Conservation (phyloP, 2,888 invertebrate genomes). For the Stenodera caucasica region DNA sequence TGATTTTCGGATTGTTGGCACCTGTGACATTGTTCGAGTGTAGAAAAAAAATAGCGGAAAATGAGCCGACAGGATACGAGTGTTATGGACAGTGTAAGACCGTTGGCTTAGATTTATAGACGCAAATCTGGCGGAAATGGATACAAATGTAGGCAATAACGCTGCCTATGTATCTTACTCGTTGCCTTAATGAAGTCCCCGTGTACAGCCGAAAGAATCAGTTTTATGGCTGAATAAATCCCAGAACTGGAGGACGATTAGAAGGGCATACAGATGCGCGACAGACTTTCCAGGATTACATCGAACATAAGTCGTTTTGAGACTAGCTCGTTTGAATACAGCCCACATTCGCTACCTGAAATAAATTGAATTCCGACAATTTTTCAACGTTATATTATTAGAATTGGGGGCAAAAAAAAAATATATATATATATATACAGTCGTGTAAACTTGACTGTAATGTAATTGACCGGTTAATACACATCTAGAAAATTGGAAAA, state of each 20-base stretch:
- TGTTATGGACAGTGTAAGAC: slow-evolving; percentile 23
- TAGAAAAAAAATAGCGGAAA: slow-evolving; percentile 17
- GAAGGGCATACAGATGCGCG: slow-evolving; percentile 51
- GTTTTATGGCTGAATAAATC: slow-evolving; percentile 54
- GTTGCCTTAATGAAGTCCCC: slow-evolving; percentile 54
- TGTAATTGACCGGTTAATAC: background rate
- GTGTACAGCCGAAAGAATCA: slow-evolving; percentile 52
- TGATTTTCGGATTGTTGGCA: slow-evolving; percentile 10
- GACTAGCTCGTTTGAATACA: slow-evolving; percentile 46
- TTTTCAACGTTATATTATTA: too few species aligned
- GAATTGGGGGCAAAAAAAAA: too few species aligned
- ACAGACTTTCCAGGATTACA: slow-evolving; percentile 41
- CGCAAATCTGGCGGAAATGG: slow-evolving; percentile 49
- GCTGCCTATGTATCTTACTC: slow-evolving; percentile 53
- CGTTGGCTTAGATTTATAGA: slow-evolving; percentile 40
- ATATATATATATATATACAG: too few species aligned
- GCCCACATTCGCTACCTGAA: slow-evolving; percentile 28
- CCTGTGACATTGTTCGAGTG: slow-evolving; percentile 15
- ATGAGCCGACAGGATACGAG: background rate
- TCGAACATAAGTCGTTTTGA: slow-evolving; percentile 49
- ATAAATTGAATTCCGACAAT: background rate
- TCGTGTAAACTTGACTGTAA: background rate
- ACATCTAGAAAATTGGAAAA: too few species aligned
- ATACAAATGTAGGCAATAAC: slow-evolving; percentile 55
- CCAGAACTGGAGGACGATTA: slow-evolving; percentile 48